These are phyloP conservation scores for Conus ventricosus DNA, from an alignment of 1,140 invertebrate species.

Conservation along the genomic window DNA sequence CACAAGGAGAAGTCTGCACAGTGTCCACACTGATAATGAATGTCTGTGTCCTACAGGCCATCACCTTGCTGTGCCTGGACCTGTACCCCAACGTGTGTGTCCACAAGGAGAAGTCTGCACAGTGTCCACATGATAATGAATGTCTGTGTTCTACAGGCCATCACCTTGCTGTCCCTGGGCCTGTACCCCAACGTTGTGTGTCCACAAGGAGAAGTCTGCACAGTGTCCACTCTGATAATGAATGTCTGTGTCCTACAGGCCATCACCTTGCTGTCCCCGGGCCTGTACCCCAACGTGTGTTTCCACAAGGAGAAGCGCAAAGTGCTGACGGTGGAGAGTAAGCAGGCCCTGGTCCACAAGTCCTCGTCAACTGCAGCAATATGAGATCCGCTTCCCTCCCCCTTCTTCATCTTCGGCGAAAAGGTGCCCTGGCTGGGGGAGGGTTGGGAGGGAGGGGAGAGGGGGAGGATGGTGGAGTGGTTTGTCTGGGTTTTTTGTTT, in stretches of 20 bases:
- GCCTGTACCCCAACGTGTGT: slow-evolving; percentile 97
- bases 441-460: neutral
- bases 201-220: slow-evolving; percentile 88
- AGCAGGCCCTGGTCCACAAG: slow-evolving; percentile 95
- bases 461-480: neutral
- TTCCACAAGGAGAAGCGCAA: slow-evolving; percentile 96
- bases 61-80: slow-evolving; percentile 90
- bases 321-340: slow-evolving; percentile 95
- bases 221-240: slow-evolving; percentile 83
- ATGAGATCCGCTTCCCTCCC: slow-evolving; percentile 92
- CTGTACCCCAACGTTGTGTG: slow-evolving; percentile 98
- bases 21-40: slow-evolving; percentile 81
- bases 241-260: slow-evolving; percentile 57
- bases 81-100: slow-evolving; percentile 97
- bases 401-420: slow-evolving; percentile 97
- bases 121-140: slow-evolving; percentile 72
- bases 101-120: slow-evolving; percentile 96
- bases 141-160: slow-evolving; percentile 67
- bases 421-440: slow-evolving; percentile 79
- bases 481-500: neutral
- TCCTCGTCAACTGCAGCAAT: slow-evolving; percentile 94
- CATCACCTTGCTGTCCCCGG: slow-evolving; percentile 89
- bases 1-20: slow-evolving; percentile 88
- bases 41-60: slow-evolving; percentile 64
- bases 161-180: slow-evolving; percentile 91